Base-by-base conservation (phyloP, 1,140 invertebrate species). In the Macrobrachium nipponense region DNA sequence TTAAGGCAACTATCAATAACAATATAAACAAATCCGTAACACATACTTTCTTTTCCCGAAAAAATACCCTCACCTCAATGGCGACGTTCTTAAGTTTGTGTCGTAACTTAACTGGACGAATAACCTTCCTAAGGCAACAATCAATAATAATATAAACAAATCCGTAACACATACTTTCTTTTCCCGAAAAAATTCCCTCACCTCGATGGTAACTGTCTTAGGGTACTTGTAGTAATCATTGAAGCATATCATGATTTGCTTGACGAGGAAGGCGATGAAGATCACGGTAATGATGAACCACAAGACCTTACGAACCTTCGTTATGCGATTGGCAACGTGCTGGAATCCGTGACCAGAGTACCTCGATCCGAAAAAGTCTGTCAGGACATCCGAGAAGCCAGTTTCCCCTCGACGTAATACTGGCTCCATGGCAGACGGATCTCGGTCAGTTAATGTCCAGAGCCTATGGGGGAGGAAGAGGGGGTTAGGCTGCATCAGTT, bases 131-230 rank as follows among this genome's bases (percentile, higher is more conserved):
- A 36, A 36, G 4, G 27, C 27, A 36, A 76, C 51, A 36, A 76
- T 2, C 14, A 43, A 17, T 76, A 76, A 15, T 43, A 43, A 36
- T 27, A 76, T 4, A 1, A 43, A 36, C 51, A 43, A 43, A 36
- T 36, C 27, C 4, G 27, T 36, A 36, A 36, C 4, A 72, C 68
- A 72, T 8, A 2, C 20, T 72, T 12, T 23, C 20, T 36, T 72
- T 2, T 72, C 14, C 3, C 11, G 36, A 2, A 23, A 2, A 15
- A n/a, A 72, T 2, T 0, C 20, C 4, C 68, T 72, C 68, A 72
- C 68, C 68, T 72, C 68, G 8, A 72, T 72, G 68, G 68, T n/a
- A n/a, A n/a, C n/a, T n/a, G n/a, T n/a, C n/a, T n/a, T 72, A 12
- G 68, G 68, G 36, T 72, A 72, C 68, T 72, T 72, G 20, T 72